phyloP scores from a whole-genome alignment of 64 coral and sea anemone genomes.

The Dendrophyllia cribrosa region DNA sequence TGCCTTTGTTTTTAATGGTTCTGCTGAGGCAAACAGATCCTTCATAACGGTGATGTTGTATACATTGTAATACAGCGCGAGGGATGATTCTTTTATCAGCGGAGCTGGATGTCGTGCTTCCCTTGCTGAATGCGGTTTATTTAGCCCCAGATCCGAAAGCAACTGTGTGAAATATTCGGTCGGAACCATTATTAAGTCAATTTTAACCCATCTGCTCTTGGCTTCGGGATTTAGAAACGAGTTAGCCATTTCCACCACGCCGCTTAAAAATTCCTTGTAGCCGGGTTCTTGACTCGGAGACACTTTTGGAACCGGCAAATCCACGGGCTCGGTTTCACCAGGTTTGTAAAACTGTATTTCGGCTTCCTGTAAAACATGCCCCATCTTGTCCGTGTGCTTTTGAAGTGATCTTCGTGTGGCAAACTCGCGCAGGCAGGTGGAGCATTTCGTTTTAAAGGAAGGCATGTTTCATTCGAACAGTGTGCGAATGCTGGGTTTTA shows the following conservation, averaged over 20 bases:
- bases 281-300: background rate
- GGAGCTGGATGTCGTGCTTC: conserved; percentile 9
- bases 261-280: conserved; percentile 41
- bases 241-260: conserved; percentile 11
- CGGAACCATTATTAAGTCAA: conserved; percentile 18
- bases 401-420: background rate
- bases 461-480: background rate
- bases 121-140: conserved; percentile 2
- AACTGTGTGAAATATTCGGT: background rate
- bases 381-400: background rate
- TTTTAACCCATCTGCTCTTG: conserved; percentile 3
- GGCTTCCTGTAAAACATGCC: background rate
- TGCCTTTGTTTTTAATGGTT: conserved; percentile 3
- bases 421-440: background rate
- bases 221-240: conserved; percentile 22
- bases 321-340: conserved; percentile 20
- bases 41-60: too few relatives aligned
- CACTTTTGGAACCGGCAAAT: conserved; percentile 32
- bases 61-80: background rate
- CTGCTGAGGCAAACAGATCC: too few relatives aligned
- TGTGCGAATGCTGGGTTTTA: background rate
- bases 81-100: background rate
- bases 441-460: background rate
- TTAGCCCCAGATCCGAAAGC: conserved; percentile 20
- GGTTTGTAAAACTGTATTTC: background rate